phyloP scores from a whole-genome alignment of 2,888 invertebrate genomes.

The Stegana nigrithorax region DNA sequence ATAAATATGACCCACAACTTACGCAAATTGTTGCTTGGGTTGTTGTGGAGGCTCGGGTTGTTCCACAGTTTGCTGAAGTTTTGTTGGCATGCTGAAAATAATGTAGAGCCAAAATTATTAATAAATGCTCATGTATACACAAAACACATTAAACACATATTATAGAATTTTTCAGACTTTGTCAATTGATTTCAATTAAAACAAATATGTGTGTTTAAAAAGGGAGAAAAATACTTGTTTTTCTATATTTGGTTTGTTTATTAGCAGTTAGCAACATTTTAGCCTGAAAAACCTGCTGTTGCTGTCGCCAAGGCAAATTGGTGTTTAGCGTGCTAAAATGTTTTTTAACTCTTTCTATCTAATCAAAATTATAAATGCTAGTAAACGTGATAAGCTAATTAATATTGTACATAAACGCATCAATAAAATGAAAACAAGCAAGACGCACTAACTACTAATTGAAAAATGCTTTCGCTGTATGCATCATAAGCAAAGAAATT shows the following conservation, averaged over 20 bases:
- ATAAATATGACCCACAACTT: slow-evolving; percentile 38
- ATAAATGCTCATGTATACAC: slow-evolving; percentile 8
- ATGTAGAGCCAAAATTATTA: slow-evolving; percentile 12
- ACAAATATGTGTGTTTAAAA: neutral
- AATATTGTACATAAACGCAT: too few relatives aligned
- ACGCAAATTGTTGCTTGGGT: slow-evolving; percentile 56
- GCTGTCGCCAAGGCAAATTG: too few relatives aligned
- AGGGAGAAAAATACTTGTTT: neutral
- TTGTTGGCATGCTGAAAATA: slow-evolving; percentile 45
- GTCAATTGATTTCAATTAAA: neutral
- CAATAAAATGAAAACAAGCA: too few relatives aligned
- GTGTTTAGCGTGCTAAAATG: too few relatives aligned
- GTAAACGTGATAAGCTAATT: neutral
- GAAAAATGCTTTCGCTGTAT: too few relatives aligned
- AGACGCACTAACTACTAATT: neutral
- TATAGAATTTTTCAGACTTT: neutral
- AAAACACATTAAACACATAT: neutral
- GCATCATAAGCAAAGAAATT: neutral
- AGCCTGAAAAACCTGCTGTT: too few relatives aligned
- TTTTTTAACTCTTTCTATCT: neutral
- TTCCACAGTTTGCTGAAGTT: slow-evolving; percentile 23
- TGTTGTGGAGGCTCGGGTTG: slow-evolving; percentile 32
- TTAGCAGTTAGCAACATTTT: neutral
- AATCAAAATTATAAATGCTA: neutral
- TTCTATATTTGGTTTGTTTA: neutral